Evolutionary conservation across 92 coral and sea anemone genomes (phyloP).

Genomic region (Scolanthus callimorphus): DNA sequence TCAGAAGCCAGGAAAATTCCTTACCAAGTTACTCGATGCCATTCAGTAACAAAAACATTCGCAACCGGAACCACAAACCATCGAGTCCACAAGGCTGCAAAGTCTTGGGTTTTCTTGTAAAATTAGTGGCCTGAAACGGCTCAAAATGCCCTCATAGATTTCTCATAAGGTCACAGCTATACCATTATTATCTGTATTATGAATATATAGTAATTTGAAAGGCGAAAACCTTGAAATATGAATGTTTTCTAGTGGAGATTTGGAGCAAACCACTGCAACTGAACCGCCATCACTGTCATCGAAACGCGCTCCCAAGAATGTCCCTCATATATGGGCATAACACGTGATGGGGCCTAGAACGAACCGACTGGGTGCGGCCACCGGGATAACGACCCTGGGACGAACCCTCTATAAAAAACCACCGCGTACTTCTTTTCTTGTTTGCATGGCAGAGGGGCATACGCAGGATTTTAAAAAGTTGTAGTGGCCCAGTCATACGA

Average conservation of each 20-base stretch:
- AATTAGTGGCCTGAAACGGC: conserved; percentile 12
- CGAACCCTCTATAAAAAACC: background rate
- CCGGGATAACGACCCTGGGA: conserved; percentile 6
- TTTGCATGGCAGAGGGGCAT: too few relatives aligned
- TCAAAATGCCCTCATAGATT: conserved; percentile 3
- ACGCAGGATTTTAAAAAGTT: too few relatives aligned
- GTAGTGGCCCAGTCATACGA: too few relatives aligned
- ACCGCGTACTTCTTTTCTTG: too few relatives aligned
- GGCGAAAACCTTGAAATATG: background rate
- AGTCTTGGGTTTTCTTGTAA: conserved; percentile 15
- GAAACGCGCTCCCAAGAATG: conserved; percentile 35
- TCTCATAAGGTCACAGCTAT: conserved; percentile 6
- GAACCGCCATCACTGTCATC: conserved; percentile 50
- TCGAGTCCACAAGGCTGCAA: conserved; percentile 20
- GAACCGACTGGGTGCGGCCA: conserved; percentile 35
- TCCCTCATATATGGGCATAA: conserved; percentile 40
- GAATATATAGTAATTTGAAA: background rate
- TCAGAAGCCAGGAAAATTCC: background rate
- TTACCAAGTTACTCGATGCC: conserved; percentile 48
- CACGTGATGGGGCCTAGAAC: conserved; percentile 13
- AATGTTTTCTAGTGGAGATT: conserved; percentile 4
- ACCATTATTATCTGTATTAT: conserved; percentile 4
- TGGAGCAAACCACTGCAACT: background rate
- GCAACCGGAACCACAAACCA: conserved; percentile 44
- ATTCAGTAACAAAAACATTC: conserved; percentile 54